Evolutionary conservation across 1,140 invertebrate genomes (phyloP).

Genomic region (Drosophila rhopaloa): DNA sequence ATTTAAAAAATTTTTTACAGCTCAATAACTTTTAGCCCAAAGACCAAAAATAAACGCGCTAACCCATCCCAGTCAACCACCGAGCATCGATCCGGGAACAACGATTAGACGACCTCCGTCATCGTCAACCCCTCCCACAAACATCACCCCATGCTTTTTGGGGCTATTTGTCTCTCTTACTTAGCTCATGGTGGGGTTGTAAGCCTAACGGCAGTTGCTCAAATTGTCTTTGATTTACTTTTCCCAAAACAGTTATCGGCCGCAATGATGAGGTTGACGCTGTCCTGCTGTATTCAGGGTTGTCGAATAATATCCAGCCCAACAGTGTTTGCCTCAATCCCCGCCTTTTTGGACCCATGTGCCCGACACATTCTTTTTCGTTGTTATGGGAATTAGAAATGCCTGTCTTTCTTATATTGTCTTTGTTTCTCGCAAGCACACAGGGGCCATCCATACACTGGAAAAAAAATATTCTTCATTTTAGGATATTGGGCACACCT

Average conservation of each 20-base stretch:
- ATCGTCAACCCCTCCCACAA: neutral
- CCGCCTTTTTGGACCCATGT: no score
- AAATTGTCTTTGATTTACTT: constrained; percentile 73
- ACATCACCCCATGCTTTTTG: constrained; percentile 3
- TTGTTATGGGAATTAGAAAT: no score
- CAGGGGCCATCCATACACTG: no score
- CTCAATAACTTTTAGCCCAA: constrained; percentile 65
- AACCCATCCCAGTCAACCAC: constrained; percentile 28
- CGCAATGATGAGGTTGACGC: no score
- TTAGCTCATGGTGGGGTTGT: constrained; percentile 55
- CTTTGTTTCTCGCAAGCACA: no score
- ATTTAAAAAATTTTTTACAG: constrained; percentile 70
- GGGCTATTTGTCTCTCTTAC: constrained; percentile 57
- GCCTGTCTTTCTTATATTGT: no score
- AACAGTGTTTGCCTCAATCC: no score
- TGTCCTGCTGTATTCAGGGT: no score
- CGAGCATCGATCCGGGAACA: constrained; percentile 8
- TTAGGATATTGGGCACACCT: no score
- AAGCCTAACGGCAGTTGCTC: constrained; percentile 62
- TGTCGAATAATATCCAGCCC: no score
- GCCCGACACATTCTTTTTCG: no score
- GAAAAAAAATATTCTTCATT: no score
- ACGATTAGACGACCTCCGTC: constrained; percentile 2
- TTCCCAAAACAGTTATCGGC: constrained; percentile 65
- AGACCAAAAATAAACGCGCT: constrained; percentile 75